A percentile compares a stretch with the other conserved stretches of the same genome.
phyloP scores from a whole-genome alignment of 1,140 invertebrate genomes.

The Lycorma delicatula region DNA sequence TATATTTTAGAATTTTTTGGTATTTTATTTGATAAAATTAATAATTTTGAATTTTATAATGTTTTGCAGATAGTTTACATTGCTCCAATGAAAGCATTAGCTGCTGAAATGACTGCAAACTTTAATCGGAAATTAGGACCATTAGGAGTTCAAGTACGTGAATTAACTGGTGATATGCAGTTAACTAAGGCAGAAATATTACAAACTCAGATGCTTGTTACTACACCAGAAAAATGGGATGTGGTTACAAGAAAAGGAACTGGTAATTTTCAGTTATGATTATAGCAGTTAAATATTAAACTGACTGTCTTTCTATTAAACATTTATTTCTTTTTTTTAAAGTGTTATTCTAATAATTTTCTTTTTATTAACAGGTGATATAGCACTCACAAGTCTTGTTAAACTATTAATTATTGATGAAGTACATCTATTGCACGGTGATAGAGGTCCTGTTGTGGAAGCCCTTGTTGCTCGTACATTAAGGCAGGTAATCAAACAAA shows the following conservation, averaged over 20 bases:
- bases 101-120: slow-evolving; percentile 95
- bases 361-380: slow-evolving; percentile 57
- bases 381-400: slow-evolving; percentile 82
- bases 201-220: slow-evolving; percentile 95
- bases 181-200: slow-evolving; percentile 90
- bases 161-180: slow-evolving; percentile 98
- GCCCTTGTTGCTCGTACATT: slow-evolving; percentile 92
- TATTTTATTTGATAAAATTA: no score
- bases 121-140: slow-evolving; percentile 71
- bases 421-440: slow-evolving; percentile 94
- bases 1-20: no score
- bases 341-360: neutral
- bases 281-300: no score
- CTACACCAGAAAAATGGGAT: slow-evolving; percentile 99
- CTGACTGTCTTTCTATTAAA: neutral
- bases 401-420: slow-evolving; percentile 97
- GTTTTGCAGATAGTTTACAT: slow-evolving; percentile 85
- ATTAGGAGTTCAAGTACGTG: slow-evolving; percentile 75
- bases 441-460: slow-evolving; percentile 96
- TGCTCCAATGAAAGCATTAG: slow-evolving; percentile 98
- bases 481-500: slow-evolving; percentile 66
- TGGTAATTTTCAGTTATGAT: no score
- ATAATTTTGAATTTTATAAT: no score
- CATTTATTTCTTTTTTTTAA: neutral
- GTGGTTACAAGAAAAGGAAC: slow-evolving; percentile 93